These are phyloP conservation scores for Zapus hudsonius DNA, from an alignment of 2,113 vertebrate genomes.

Conservation along the genomic window DNA sequence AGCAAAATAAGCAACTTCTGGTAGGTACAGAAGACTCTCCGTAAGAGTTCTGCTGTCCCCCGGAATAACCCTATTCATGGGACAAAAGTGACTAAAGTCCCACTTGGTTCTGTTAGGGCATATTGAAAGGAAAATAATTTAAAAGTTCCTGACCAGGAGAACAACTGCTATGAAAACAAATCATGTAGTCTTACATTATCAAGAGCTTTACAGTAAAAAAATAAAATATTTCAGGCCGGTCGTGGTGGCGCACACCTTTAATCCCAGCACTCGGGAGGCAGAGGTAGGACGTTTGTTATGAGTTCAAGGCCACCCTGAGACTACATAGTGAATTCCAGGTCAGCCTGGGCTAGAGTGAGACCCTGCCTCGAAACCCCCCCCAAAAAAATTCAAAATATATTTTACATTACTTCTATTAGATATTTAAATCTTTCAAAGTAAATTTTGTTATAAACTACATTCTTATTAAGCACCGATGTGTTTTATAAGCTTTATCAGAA, in stretches of 20 bases:
- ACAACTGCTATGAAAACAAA: constrained; percentile 5
- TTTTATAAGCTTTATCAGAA: constrained; percentile 6
- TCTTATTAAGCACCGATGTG: background rate
- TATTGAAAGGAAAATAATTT: background rate
- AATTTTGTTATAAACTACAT: background rate
- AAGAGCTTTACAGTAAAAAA: background rate
- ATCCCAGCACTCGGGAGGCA: too few relatives aligned
- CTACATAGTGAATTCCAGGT: too few relatives aligned
- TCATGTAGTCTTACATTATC: background rate
- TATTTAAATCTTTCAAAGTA: background rate
- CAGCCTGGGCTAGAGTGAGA: too few relatives aligned
- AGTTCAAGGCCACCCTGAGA: too few relatives aligned
- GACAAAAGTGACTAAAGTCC: background rate
- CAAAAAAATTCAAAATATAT: background rate
- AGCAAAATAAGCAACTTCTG: background rate
- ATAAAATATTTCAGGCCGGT: background rate
- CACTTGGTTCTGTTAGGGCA: background rate
- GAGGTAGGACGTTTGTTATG: too few relatives aligned
- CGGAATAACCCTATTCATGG: background rate
- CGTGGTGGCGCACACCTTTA: too few relatives aligned
- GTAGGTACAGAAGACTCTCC: background rate
- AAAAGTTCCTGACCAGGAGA: background rate
- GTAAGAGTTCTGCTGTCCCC: background rate
- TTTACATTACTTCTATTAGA: background rate
- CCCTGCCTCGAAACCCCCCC: too few relatives aligned